Evolutionary conservation across 2,888 invertebrate species (phyloP).

Genomic region (Melanargia galathea): DNA sequence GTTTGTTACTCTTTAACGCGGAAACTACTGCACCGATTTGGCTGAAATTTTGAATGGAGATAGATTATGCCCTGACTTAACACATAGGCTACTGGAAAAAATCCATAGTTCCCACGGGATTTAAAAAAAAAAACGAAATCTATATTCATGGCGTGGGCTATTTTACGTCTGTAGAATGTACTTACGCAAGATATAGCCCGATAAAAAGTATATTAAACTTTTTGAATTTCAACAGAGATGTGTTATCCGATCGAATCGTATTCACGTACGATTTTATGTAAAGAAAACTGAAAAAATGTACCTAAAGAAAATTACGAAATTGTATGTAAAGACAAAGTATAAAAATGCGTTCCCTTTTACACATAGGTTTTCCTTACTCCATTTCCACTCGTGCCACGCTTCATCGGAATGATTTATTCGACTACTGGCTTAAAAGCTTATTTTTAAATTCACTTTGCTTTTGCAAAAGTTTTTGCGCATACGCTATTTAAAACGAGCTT

Average conservation of each 20-base stretch:
- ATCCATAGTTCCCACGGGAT: no score
- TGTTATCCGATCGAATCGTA: background rate
- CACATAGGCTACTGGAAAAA: no score
- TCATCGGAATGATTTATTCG: slow-evolving; percentile 17
- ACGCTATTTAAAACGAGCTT: slow-evolving; percentile 3
- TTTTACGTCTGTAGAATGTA: background rate
- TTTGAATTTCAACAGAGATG: background rate
- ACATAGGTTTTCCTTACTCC: slow-evolving; percentile 11
- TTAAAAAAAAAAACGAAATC: no score
- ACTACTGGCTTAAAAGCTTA: slow-evolving; percentile 19
- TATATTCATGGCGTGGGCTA: no score
- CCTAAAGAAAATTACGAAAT: no score
- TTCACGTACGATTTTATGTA: no score
- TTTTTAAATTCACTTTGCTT: slow-evolving; percentile 18
- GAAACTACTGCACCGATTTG: no score
- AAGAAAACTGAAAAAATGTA: no score
- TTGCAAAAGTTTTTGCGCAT: slow-evolving; percentile 13
- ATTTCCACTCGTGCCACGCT: slow-evolving; percentile 11
- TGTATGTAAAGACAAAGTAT: slow-evolving; percentile 7
- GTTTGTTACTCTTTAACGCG: no score
- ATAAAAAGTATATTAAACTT: background rate
- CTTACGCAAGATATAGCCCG: background rate
- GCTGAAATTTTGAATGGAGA: no score
- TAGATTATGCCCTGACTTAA: no score
- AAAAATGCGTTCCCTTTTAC: slow-evolving; percentile 12